A percentile compares a stretch with the other conserved stretches of the same genome.
Evolutionary conservation across 2,888 invertebrate species (phyloP).

Genomic region (Branchellion lobata): DNA sequence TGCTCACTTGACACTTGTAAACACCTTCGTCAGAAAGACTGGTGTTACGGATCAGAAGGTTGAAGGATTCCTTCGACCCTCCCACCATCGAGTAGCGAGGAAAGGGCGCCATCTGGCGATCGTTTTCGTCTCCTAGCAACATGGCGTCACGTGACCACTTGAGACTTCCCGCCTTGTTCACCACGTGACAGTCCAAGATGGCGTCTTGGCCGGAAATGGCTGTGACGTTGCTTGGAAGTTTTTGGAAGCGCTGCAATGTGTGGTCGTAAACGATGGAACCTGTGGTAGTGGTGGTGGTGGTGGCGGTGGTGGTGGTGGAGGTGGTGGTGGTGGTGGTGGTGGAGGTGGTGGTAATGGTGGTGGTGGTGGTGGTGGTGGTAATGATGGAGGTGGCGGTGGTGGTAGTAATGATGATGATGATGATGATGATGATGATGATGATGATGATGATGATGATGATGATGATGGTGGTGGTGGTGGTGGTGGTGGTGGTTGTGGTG

Average conservation of each 20-base stretch:
- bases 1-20: slow-evolving; percentile 4
- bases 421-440: not conserved
- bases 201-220: not conserved
- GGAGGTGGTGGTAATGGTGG: not conserved
- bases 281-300: slow-evolving; percentile 20
- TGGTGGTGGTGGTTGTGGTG: slow-evolving; percentile 31
- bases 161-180: not conserved
- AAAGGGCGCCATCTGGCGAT: not conserved
- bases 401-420: not conserved
- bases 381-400: no score
- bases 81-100: not conserved
- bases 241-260: not conserved
- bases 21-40: not conserved
- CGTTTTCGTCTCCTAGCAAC: slow-evolving; percentile 1
- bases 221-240: not conserved
- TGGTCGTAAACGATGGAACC: not conserved
- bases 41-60: not conserved
- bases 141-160: not conserved
- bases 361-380: no score
- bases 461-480: slow-evolving; percentile 25
- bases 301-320: not conserved
- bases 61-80: not conserved
- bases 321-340: slow-evolving; percentile 20
- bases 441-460: slow-evolving; percentile 20
- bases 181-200: not conserved